Conservation (phyloP, 2,888 invertebrate species). For the Anoplius nigerrimus region DNA sequence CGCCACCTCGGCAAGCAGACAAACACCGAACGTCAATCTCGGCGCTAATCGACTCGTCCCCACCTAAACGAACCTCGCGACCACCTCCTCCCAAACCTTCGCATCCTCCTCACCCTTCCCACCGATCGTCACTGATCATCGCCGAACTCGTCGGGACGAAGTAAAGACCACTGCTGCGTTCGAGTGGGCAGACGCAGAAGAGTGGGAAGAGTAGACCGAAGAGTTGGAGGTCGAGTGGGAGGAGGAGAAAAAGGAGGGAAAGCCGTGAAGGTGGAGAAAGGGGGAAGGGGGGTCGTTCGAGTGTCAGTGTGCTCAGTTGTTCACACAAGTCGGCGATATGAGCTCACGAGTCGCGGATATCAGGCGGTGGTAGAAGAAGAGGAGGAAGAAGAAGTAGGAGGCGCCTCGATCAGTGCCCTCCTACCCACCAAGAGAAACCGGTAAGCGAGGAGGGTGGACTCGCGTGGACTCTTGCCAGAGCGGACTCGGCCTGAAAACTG, state of each 20-base stretch:
- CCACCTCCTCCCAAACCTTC: too few species aligned
- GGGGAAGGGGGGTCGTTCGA: constrained; percentile 21
- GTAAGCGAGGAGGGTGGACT: constrained; percentile 25
- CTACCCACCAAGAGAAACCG: constrained; percentile 36
- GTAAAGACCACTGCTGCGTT: constrained; percentile 9
- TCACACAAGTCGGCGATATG: constrained; percentile 11
- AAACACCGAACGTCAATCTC: too few species aligned
- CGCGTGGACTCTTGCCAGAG: constrained; percentile 1
- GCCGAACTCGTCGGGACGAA: background rate
- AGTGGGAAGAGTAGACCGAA: constrained; percentile 18
- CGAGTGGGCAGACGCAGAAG: constrained; percentile 10
- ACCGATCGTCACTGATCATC: too few species aligned
- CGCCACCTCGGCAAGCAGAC: too few species aligned
- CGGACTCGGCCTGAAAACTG: background rate
- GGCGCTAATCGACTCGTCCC: too few species aligned
- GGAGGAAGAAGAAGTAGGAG: too few species aligned
- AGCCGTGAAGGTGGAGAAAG: constrained; percentile 29
- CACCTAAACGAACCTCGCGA: too few species aligned
- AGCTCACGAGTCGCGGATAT: constrained; percentile 1
- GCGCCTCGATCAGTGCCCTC: constrained; percentile 43
- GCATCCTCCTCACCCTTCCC: too few species aligned
- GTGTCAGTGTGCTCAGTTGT: constrained; percentile 12
- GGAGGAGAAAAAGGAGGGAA: constrained; percentile 22
- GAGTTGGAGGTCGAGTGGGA: constrained; percentile 18
- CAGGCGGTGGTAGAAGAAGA: too few species aligned